phyloP scores from a whole-genome alignment of 2,888 invertebrate genomes.

The Brachyptera putata region DNA sequence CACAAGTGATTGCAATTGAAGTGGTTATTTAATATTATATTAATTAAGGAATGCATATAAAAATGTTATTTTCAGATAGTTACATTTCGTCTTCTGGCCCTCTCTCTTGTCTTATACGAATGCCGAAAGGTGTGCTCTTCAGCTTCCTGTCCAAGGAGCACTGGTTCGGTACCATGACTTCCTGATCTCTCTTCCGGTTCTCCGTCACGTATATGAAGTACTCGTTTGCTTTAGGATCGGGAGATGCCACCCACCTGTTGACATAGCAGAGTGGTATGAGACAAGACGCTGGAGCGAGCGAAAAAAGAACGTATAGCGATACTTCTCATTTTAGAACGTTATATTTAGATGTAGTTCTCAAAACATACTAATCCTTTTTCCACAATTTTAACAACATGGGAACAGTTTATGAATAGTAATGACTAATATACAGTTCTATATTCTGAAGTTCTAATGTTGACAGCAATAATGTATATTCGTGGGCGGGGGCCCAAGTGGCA shows the following conservation, averaged over 20 bases:
- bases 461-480: too few relatives aligned
- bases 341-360: background rate
- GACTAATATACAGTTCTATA: too few relatives aligned
- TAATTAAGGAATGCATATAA: too few relatives aligned
- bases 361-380: too few relatives aligned
- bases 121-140: slow-evolving; percentile 43
- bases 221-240: slow-evolving; percentile 43
- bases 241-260: slow-evolving; percentile 50
- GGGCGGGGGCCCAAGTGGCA: too few relatives aligned
- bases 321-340: too few relatives aligned
- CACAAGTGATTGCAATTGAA: too few relatives aligned
- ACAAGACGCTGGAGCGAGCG: background rate
- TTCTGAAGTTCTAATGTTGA: too few relatives aligned
- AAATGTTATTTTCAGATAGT: too few relatives aligned
- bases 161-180: slow-evolving; percentile 44
- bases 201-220: slow-evolving; percentile 47
- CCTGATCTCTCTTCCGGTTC: slow-evolving; percentile 38
- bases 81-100: slow-evolving; percentile 33
- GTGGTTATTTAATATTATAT: too few relatives aligned
- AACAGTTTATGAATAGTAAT: too few relatives aligned
- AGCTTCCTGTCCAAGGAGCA: slow-evolving; percentile 46
- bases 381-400: too few relatives aligned
- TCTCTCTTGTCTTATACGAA: slow-evolving; percentile 43
- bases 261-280: background rate
- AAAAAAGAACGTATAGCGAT: background rate